phyloP scores from a whole-genome alignment of 2,888 invertebrate species.

The Amphiduros pacificus region DNA sequence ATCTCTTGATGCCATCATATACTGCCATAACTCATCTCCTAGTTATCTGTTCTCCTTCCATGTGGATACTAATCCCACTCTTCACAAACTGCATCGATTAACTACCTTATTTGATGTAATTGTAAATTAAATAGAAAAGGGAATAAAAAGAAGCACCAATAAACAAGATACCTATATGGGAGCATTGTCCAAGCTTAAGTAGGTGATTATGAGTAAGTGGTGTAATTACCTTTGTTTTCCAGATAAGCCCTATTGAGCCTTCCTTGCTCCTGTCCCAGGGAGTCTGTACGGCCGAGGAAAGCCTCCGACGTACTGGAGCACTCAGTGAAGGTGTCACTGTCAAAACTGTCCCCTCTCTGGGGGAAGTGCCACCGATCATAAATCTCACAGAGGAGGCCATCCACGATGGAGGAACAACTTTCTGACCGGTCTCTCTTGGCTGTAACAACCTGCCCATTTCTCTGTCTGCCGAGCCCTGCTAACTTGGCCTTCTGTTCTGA shows the following conservation, averaged over 20 bases:
- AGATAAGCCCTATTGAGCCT: constrained; percentile 40
- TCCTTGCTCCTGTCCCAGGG: constrained; percentile 28
- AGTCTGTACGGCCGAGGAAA: constrained; percentile 29
- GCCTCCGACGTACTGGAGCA: constrained; percentile 54
- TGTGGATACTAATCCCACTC: too few species aligned
- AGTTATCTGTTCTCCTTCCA: too few species aligned
- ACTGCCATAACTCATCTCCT: too few species aligned
- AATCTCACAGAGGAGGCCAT: constrained; percentile 54
- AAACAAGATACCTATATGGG: constrained; percentile 2
- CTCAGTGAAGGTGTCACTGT: constrained; percentile 58
- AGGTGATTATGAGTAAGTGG: too few species aligned
- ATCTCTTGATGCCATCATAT: too few species aligned
- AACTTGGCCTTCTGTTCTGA: too few species aligned
- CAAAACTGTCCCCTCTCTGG: constrained; percentile 51
- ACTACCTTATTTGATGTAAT: too few species aligned
- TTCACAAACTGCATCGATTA: too few species aligned
- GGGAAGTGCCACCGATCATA: constrained; percentile 49
- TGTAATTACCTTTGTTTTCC: constrained; percentile 50
- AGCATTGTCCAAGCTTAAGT: too few species aligned
- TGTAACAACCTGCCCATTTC: not conserved
- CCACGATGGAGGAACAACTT: constrained; percentile 44
- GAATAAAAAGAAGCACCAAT: too few species aligned
- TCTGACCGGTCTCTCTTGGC: not conserved
- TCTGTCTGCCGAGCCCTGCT: not conserved
- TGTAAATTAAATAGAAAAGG: too few species aligned